A percentile compares a stretch with the other conserved stretches of the same genome.
Evolutionary conservation across 2,113 vertebrate genomes (phyloP).

Genomic region (Eurystomus gularis): DNA sequence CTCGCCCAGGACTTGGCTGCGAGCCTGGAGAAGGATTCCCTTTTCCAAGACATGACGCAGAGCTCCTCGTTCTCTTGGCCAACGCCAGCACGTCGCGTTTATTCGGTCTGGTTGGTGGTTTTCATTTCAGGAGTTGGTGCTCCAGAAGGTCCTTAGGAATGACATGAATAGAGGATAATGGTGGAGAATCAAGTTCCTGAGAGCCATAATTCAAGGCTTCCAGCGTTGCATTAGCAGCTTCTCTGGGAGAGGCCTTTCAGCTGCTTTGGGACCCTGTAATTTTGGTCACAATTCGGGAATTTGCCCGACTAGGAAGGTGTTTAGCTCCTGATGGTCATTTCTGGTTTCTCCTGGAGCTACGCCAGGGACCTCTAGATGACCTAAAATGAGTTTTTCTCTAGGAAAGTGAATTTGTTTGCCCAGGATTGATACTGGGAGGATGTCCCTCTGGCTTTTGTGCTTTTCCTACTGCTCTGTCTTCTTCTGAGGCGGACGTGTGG

Average conservation of each 20-base stretch:
- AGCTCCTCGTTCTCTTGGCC: background rate
- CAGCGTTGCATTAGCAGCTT: background rate
- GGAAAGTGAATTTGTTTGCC: background rate
- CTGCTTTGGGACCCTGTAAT: background rate
- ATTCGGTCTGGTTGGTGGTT: background rate
- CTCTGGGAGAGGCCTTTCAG: background rate
- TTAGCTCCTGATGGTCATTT: background rate
- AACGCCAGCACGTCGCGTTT: rapidly evolving
- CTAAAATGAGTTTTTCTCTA: background rate
- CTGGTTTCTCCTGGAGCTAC: background rate
- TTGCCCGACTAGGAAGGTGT: background rate
- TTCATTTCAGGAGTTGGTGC: background rate
- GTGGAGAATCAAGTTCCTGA: background rate
- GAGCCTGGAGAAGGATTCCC: background rate
- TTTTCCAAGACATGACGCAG: background rate
- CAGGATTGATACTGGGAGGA: rapidly evolving
- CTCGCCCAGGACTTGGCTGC: background rate
- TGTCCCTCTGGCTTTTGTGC: background rate
- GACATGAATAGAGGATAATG: background rate
- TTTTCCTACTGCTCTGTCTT: background rate
- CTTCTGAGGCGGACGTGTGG: rapidly evolving
- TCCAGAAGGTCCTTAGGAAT: background rate
- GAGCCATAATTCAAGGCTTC: background rate
- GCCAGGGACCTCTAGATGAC: background rate
- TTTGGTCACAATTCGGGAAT: background rate